phyloP scores from a whole-genome alignment of 2,888 invertebrate species.

The Megastigmus dorsalis region DNA sequence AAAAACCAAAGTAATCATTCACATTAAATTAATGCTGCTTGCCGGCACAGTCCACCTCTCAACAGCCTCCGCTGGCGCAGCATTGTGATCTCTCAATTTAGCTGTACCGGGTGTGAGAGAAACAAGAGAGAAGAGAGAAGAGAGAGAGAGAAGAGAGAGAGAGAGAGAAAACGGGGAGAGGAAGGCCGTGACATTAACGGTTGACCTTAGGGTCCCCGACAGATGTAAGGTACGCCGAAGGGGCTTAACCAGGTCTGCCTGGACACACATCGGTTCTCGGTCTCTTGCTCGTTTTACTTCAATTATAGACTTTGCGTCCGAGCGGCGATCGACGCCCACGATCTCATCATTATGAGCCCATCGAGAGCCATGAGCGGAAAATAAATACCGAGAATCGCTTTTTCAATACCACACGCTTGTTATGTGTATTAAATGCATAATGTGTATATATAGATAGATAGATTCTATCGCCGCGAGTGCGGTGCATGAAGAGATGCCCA shows the following conservation, averaged over 20 bases:
- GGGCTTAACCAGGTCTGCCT: not conserved
- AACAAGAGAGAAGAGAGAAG: not conserved
- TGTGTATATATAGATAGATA: not conserved
- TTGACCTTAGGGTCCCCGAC: conserved; percentile 40
- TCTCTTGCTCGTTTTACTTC: conserved; percentile 41
- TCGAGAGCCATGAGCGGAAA: not conserved
- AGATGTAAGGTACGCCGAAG: conserved; percentile 40
- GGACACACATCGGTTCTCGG: not conserved
- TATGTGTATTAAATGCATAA: not conserved
- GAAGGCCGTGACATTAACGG: conserved; percentile 33
- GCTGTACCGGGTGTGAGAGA: not conserved
- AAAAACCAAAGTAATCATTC: too few relatives aligned
- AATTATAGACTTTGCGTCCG: conserved; percentile 27
- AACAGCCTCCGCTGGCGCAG: not conserved
- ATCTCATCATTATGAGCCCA: conserved; percentile 51
- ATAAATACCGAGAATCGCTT: conserved; percentile 11
- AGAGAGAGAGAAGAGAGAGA: not conserved
- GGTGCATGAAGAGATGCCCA: too few relatives aligned
- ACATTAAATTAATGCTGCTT: not conserved
- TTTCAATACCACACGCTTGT: conserved; percentile 3
- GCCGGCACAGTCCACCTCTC: too few relatives aligned
- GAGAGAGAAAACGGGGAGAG: not conserved
- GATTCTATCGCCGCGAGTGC: not conserved
- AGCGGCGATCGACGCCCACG: conserved; percentile 16
- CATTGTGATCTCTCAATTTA: conserved; percentile 48